Conservation (phyloP, 2,113 vertebrate genomes). For the Hipposideros armiger region DNA sequence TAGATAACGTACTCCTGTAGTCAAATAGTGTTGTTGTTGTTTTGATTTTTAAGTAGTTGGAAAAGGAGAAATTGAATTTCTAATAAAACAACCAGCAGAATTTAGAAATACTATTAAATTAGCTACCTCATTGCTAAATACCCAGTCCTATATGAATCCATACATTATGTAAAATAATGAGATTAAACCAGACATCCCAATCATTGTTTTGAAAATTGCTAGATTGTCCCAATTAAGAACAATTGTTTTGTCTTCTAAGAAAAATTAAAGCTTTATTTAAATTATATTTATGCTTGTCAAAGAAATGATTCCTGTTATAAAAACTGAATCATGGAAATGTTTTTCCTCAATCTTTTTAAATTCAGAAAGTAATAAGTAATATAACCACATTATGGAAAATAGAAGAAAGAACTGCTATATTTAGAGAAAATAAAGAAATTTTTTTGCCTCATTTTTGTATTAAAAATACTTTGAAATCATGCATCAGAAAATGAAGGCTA, state of each 20-base stretch:
- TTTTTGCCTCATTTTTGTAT: slow-evolving; percentile 7
- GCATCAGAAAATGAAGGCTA: slow-evolving; percentile 3
- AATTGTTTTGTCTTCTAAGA: slow-evolving; percentile 12
- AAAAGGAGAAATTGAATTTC: neutral
- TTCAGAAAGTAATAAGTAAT: slow-evolving; percentile 1
- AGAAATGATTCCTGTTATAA: neutral
- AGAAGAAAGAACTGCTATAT: neutral
- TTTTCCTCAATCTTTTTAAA: neutral
- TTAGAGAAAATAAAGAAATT: neutral
- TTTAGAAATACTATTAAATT: slow-evolving; percentile 29
- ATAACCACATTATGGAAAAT: neutral
- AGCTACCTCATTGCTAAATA: slow-evolving; percentile 3
- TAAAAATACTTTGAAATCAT: slow-evolving; percentile 19
- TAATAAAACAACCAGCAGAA: neutral
- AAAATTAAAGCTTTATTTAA: slow-evolving; percentile 7
- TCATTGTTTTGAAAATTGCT: neutral
- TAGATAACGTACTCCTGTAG: neutral
- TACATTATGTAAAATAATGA: slow-evolving; percentile 5
- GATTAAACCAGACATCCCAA: neutral
- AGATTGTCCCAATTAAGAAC: slow-evolving; percentile 3
- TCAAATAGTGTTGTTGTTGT: neutral
- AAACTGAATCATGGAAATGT: neutral
- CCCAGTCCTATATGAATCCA: neutral
- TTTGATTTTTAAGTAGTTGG: slow-evolving; percentile 32
- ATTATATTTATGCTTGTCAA: neutral